Evolutionary conservation across 2,797 vertebrate species (phyloP), one percentile per base, ranked within the genome.

Genomic region (Capromys pilorides): DNA sequence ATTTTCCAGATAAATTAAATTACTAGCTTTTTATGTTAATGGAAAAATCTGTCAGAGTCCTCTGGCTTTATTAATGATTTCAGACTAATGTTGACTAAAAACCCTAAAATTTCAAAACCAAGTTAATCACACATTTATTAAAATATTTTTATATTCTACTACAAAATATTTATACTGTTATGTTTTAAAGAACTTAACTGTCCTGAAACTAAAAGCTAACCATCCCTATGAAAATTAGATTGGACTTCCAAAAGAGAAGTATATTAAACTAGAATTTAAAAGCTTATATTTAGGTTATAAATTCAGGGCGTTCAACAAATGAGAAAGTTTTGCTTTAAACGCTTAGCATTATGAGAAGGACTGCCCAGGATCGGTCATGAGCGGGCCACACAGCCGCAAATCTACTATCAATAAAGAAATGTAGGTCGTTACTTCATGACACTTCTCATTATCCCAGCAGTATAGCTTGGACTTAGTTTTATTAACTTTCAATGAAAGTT

Each of bases 401-500:
- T 88, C 73, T 6, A 82, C 33, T 86, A 54, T 95, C 95, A 94
- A 85, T 95, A 93, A 94, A 95, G 90, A 90, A 90, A 95, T 66
- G 84, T 64, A 79, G 93, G 84, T 79, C 96, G 94, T 80, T 90
- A 73, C 84, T 93, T 95, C 92, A 61, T 49, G 89, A 88, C 62
- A 80, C 79, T 96, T 92, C 91, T 95, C 90, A 87, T 93, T 90
- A 93, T 90, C 75, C 93, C 69, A 90, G 81, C 62, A 73, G 41
- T 73, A 79, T 67, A 75, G 86, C 83, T 91, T 64, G 59, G 81
- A 94, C 91, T 90, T 95, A 36, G 36, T 95, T 96, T 96, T 96
- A 97, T 95, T 97, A 97, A 96, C 90, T 97, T 95, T 88, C 94
- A 92, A 33, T 95, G 91, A 86, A 96, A 97, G 93, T 96, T 97